Conservation (phyloP, 2,113 vertebrate genomes). For the Callorhinus ursinus region DNA sequence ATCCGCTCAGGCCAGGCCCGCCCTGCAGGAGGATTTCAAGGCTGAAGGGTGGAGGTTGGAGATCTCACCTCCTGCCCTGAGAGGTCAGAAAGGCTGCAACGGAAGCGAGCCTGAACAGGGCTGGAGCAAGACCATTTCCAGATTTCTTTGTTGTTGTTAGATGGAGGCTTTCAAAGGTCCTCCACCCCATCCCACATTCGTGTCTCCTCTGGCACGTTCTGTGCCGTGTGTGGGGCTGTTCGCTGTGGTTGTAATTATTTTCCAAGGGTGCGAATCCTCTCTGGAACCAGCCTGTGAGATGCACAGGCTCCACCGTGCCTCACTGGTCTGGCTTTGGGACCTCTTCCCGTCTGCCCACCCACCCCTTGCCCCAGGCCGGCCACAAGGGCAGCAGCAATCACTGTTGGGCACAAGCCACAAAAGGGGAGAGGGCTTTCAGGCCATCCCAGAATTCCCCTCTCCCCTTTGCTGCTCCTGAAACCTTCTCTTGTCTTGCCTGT, state of each 20-base stretch:
- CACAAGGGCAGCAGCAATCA: neutral
- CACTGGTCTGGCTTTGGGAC: neutral
- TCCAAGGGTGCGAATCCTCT: neutral
- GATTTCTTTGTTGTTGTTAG: neutral
- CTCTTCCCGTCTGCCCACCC: neutral
- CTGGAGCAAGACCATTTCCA: neutral
- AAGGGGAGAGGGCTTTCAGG: neutral
- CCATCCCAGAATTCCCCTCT: neutral
- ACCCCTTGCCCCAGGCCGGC: neutral
- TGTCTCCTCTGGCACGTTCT: neutral
- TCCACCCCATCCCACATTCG: neutral
- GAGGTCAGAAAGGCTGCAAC: neutral
- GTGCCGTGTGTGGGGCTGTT: neutral
- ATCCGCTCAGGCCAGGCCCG: neutral
- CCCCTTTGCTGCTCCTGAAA: neutral
- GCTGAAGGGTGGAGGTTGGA: neutral
- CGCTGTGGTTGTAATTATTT: slow-evolving; percentile 10
- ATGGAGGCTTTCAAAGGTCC: neutral
- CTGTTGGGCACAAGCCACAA: neutral
- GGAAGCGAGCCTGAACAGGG: neutral
- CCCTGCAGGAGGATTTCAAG: neutral
- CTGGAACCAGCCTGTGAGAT: neutral
- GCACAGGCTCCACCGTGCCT: neutral
- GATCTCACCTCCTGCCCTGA: neutral
- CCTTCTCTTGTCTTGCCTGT: neutral